phyloP scores from a whole-genome alignment of 2,888 invertebrate genomes.

The Zygothrica quintamaculata region DNA sequence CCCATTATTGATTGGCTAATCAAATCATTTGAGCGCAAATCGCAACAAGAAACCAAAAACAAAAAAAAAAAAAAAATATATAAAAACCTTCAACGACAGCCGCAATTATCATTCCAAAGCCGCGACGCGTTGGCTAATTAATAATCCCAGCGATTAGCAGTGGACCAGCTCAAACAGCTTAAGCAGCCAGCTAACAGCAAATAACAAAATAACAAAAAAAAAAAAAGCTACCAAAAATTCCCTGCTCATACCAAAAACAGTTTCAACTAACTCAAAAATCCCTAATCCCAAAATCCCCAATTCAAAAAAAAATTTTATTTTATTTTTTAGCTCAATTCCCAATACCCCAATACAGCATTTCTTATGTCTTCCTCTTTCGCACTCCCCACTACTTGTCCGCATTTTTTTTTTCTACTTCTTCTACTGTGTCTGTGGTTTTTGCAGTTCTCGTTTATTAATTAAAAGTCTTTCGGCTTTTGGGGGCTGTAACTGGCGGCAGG shows the following conservation, averaged over 20 bases:
- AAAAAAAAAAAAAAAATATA: no score
- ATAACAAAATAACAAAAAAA: no score
- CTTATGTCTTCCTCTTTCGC: background rate
- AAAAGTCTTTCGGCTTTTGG: slow-evolving; percentile 57
- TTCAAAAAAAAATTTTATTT: no score
- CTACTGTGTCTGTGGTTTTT: slow-evolving; percentile 20
- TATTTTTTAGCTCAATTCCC: slow-evolving; percentile 23
- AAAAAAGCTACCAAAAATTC: no score
- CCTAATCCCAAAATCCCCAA: background rate
- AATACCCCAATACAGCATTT: no score
- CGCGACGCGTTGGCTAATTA: slow-evolving; percentile 68
- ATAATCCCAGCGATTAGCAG: slow-evolving; percentile 73
- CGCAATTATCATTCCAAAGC: slow-evolving; percentile 76
- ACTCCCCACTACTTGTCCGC: background rate
- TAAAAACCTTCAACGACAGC: slow-evolving; percentile 58
- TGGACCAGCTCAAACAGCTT: no score
- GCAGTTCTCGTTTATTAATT: slow-evolving; percentile 65
- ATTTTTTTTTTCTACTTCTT: slow-evolving; percentile 13
- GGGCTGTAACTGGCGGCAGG: slow-evolving; percentile 48
- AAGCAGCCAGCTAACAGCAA: slow-evolving; percentile 15
- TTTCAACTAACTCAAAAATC: slow-evolving; percentile 11
- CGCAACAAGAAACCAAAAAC: slow-evolving; percentile 30
- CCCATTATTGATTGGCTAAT: slow-evolving; percentile 79
- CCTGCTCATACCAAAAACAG: slow-evolving; percentile 25
- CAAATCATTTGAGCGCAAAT: slow-evolving; percentile 70